Evolutionary conservation across 2,113 vertebrate genomes (phyloP), one percentile per base, ranked within the genome.

Genomic region (Echinops telfairi): DNA sequence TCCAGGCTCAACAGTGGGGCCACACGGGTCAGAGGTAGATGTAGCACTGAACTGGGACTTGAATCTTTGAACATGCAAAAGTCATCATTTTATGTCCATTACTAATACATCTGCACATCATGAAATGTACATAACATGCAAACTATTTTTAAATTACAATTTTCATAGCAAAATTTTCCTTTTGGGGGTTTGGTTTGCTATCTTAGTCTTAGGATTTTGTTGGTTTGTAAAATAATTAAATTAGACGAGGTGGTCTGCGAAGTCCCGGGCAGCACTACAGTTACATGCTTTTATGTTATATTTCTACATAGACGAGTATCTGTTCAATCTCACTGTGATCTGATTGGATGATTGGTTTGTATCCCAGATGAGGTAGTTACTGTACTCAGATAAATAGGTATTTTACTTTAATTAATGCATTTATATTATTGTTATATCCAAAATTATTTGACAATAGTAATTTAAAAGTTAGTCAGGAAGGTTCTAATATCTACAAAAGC

Each of bases 361-460:
- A n/a, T 91, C 53, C 27, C 22, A 78, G 23, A 87, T 29, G 31
- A 53, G 16, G 12, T 25, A 89, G 75, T 58, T 66, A 81, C 6
- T 33, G 4, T n/a, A 27, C 27, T 82, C 12, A 91, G 77, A 71
- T 31, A 77, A 95, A 81, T 80, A 78, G 12, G 14, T 83, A 38
- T 0, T 60, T 83, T 88, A 43, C 31, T 89, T 92, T 94, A 80
- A 79, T 84, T 53, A 76, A 87, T 78, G 80, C 1, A 76, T 91
- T 94, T 85, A 78, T 79, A 53, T 62, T 71, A 84, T 47, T 83
- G 82, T 89, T 83, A 83, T 95, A 29, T 62, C 16, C 25, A 93
- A 29, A 60, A 91, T 91, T 68, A 91, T 71, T 88, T 78, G 66
- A 88, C 70, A 25, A 75, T 81, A 53, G 91, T 62, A 91, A 90